phyloP scores from a whole-genome alignment of 2,113 vertebrate genomes.

The Phocoena phocoena region DNA sequence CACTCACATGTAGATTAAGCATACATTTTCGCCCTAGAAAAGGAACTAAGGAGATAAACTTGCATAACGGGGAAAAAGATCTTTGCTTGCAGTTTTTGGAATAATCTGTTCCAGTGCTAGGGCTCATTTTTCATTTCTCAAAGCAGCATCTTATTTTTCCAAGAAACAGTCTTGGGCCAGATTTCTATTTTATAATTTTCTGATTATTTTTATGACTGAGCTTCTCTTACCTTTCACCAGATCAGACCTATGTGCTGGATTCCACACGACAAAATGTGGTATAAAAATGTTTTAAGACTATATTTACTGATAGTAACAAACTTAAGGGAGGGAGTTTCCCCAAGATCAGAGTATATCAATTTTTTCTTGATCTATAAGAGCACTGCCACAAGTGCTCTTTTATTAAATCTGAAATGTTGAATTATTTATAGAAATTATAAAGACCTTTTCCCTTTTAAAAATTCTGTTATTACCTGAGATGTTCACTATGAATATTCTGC shows the following conservation, averaged over 20 bases:
- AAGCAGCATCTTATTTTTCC: neutral
- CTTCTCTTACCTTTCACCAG: neutral
- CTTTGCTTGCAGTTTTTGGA: neutral
- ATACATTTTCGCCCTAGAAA: neutral
- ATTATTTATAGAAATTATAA: neutral
- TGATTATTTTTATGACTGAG: neutral
- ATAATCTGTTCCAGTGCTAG: neutral
- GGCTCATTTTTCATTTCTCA: neutral
- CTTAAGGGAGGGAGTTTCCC: neutral
- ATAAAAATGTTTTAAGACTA: neutral
- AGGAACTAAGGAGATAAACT: neutral
- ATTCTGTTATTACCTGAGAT: neutral
- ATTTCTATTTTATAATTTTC: conserved; percentile 4
- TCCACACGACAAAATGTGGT: neutral
- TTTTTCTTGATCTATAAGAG: neutral
- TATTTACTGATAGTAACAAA: neutral
- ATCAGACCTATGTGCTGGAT: neutral
- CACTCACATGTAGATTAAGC: neutral
- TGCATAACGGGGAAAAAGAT: neutral
- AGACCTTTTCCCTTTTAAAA: neutral
- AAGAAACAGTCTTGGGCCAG: neutral
- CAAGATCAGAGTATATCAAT: neutral
- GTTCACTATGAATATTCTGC: no score
- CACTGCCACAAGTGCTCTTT: neutral
- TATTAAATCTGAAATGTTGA: neutral